A percentile compares a stretch with the other conserved stretches of the same genome.
phyloP scores from a whole-genome alignment of 2,797 vertebrate genomes.

The Xyrichtys novacula region DNA sequence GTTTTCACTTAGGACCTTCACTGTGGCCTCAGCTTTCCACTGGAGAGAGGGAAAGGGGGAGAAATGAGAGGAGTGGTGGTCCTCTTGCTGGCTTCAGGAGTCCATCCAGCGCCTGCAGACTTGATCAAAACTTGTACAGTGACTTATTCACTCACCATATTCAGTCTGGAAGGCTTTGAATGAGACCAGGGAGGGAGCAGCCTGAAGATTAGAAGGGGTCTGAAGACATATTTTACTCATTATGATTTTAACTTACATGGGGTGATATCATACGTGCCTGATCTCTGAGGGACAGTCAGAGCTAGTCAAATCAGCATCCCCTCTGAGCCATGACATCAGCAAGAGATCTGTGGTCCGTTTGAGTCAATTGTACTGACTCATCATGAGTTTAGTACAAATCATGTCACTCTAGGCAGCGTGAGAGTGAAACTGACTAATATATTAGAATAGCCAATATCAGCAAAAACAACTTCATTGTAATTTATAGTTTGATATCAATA shows the following conservation, averaged over 20 bases:
- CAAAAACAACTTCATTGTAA: neutral
- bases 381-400: conserved; percentile 49
- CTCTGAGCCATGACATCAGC: conserved; percentile 70
- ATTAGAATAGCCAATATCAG: neutral
- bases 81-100: conserved; percentile 45
- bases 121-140: conserved; percentile 36
- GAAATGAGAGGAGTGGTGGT: conserved; percentile 31
- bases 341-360: conserved; percentile 43
- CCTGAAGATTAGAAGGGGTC: conserved; percentile 14
- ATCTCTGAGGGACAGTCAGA: conserved; percentile 38
- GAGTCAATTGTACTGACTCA: conserved; percentile 59
- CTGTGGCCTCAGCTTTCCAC: conserved; percentile 71
- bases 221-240: conserved; percentile 69
- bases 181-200: conserved; percentile 31
- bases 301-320: conserved; percentile 57
- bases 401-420: conserved; percentile 37
- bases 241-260: conserved; percentile 69
- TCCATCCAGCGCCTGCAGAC: conserved; percentile 42
- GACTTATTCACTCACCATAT: conserved; percentile 27
- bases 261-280: conserved; percentile 69
- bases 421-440: conserved; percentile 1
- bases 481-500: no score
- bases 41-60: conserved; percentile 26
- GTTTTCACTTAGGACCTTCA: conserved; percentile 82
- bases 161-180: conserved; percentile 13